A percentile compares a stretch with the other conserved stretches of the same genome.
phyloP scores from a whole-genome alignment of 53 echinoderm and acorn worm genomes.

The Stichopus horrens region DNA sequence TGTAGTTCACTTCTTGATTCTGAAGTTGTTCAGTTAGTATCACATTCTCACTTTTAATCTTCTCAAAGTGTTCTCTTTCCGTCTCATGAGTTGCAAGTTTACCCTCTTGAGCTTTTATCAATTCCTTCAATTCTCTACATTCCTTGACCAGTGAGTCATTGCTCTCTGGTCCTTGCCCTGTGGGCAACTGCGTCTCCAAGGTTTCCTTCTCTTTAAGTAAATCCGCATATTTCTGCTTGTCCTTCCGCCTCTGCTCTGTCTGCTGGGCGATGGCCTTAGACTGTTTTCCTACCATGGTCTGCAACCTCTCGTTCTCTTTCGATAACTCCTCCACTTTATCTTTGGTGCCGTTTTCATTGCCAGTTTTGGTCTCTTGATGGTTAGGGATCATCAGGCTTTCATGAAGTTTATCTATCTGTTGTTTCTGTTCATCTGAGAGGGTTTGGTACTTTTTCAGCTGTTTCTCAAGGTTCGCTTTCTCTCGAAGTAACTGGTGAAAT shows the following conservation, averaged over 20 bases:
- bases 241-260: conserved; percentile 70
- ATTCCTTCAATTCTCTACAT: conserved; percentile 64
- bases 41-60: conserved; percentile 69
- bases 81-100: conserved; percentile 44
- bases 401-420: conserved; percentile 60
- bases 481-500: conserved; percentile 65
- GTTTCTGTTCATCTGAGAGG: conserved; percentile 64
- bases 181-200: conserved; percentile 32
- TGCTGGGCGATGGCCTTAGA: conserved; percentile 86
- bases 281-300: conserved; percentile 70
- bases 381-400: conserved; percentile 39
- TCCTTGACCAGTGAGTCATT: conserved; percentile 55
- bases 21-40: conserved; percentile 63
- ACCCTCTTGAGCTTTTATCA: conserved; percentile 62
- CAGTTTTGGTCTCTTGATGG: conserved; percentile 6
- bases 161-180: neutral
- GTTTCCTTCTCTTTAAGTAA: conserved; percentile 66
- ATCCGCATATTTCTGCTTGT: conserved; percentile 66
- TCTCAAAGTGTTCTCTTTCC: conserved; percentile 57
- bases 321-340: conserved; percentile 58
- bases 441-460: conserved; percentile 62
- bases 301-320: conserved; percentile 64
- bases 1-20: conserved; percentile 19
- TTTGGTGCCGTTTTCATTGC: neutral
- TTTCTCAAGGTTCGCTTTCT: conserved; percentile 69